Evolutionary conservation across 1,140 invertebrate genomes (phyloP).

Genomic region (Lepidurus apus): DNA sequence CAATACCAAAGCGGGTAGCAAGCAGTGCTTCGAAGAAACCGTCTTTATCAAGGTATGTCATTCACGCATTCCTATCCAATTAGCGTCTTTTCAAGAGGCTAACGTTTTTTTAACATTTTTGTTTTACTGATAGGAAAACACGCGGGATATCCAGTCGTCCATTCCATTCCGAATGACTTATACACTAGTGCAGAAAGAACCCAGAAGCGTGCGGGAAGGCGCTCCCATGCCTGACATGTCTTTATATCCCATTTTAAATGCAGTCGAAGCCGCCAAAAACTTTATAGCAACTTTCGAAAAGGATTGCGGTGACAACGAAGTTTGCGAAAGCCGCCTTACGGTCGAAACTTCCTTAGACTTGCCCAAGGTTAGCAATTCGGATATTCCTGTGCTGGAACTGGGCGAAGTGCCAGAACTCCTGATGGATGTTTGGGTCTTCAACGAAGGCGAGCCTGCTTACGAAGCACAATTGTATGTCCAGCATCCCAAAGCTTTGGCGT

Average conservation of each 20-base stretch:
- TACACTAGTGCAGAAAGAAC: conserved; percentile 64
- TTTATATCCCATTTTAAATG: conserved; percentile 79
- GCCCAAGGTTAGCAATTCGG: conserved; percentile 42
- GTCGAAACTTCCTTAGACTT: conserved; percentile 61
- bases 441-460: conserved; percentile 82
- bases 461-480: conserved; percentile 74
- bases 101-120: neutral
- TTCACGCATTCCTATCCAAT: neutral
- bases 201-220: conserved; percentile 46
- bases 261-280: conserved; percentile 70
- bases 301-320: conserved; percentile 83
- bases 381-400: conserved; percentile 52
- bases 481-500: conserved; percentile 71
- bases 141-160: conserved; percentile 74
- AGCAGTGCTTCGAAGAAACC: conserved; percentile 64
- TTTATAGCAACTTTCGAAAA: conserved; percentile 86
- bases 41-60: conserved; percentile 65
- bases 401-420: conserved; percentile 70
- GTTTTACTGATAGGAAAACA: conserved; percentile 56
- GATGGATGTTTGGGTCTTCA: conserved; percentile 67
- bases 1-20: conserved; percentile 42
- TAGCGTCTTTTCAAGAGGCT: neutral
- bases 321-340: conserved; percentile 79
- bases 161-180: conserved; percentile 81
- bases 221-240: conserved; percentile 62